These are phyloP conservation scores for Lepus oiostolus DNA, from an alignment of 2,797 vertebrate genomes.

Conservation along the genomic window DNA sequence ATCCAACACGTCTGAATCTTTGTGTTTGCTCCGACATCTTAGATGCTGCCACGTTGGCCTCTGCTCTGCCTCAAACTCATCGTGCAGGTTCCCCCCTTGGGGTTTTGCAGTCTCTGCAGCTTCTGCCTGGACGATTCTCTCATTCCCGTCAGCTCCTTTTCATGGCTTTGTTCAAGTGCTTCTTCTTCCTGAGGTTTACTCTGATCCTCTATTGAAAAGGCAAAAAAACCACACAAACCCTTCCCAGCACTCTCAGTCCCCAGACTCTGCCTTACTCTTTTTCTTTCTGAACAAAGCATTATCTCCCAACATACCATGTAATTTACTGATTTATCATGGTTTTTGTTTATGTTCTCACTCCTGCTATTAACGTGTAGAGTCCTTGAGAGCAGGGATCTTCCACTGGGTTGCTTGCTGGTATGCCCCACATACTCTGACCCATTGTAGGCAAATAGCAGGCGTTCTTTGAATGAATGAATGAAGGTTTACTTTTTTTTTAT, in stretches of 20 bases:
- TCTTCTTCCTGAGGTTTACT: neutral
- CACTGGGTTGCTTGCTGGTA: neutral
- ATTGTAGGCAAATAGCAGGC: neutral
- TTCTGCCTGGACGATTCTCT: neutral
- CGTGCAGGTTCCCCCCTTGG: neutral
- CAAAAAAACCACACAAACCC: neutral
- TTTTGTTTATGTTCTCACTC: conserved; percentile 37
- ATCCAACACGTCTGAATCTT: neutral
- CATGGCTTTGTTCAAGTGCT: neutral
- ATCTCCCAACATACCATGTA: neutral
- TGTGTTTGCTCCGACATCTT: neutral
- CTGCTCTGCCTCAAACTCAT: neutral
- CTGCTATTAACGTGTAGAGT: neutral
- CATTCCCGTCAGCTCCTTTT: neutral
- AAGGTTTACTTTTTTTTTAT: neutral
- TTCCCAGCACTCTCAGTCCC: neutral
- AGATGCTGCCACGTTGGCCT: neutral
- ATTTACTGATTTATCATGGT: neutral
- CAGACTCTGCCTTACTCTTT: neutral
- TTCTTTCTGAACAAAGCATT: neutral
- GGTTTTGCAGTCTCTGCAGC: neutral
- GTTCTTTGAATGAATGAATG: neutral
- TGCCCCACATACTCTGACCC: neutral
- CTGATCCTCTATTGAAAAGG: neutral
- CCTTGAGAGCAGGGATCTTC: neutral